Conservation (phyloP, 2,113 vertebrate genomes). For the Isichthys henryi region DNA sequence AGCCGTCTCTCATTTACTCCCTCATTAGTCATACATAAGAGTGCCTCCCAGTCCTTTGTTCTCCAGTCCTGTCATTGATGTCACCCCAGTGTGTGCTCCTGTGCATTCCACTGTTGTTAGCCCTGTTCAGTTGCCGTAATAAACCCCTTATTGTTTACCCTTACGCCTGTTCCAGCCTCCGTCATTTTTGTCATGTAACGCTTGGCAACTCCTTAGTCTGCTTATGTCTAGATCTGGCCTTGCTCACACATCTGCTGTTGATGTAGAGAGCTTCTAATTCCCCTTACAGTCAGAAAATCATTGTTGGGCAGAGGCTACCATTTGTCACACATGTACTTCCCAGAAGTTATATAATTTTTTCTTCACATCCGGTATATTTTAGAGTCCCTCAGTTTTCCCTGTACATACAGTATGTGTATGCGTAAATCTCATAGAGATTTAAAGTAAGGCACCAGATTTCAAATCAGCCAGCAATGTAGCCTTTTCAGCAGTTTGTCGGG, state of each 20-base stretch:
- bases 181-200: not conserved
- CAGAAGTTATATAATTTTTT: not conserved
- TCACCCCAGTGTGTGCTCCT: no score
- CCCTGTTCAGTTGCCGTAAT: no score
- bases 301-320: not conserved
- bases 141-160: no score
- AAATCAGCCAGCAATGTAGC: not conserved
- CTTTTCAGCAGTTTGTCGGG: not conserved
- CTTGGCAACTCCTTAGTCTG: not conserved
- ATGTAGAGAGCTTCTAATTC: not conserved
- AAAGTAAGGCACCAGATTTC: not conserved
- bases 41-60: no score
- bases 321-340: not conserved
- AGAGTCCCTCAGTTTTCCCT: not conserved
- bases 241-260: not conserved
- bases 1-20: no score
- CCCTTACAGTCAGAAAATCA: not conserved
- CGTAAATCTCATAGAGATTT: not conserved
- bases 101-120: no score
- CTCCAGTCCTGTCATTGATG: no score
- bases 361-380: not conserved
- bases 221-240: not conserved
- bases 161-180: no score
- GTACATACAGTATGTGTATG: not conserved
- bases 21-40: no score